Base-by-base conservation (phyloP, 2,888 invertebrate species). In the Deroplatys truncata region DNA sequence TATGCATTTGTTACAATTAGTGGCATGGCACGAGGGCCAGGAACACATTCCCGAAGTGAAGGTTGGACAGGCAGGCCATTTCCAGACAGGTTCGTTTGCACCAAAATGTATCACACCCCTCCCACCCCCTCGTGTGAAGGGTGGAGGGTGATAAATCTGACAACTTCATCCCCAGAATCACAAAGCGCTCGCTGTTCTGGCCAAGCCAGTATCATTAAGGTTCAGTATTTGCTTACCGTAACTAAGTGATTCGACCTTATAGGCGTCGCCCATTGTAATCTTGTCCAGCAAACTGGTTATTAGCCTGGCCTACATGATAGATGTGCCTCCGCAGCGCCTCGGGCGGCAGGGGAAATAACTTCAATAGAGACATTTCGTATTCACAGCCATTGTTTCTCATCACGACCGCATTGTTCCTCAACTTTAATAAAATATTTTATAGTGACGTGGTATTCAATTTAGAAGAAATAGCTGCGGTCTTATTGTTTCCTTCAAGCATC, bases 221-320 rank as follows among this genome's bases (percentile, higher is more conserved):
- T 82, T 49, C 89, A 89, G 72, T 90, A 90, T 90, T 90, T 90
- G 90, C 90, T 90, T 90, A 89, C 89, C 89, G 88, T 87, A 89
- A 90, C 88, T 89, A 89, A 83, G 88, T 89, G 90, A 88, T 89
- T 90, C 90, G 90, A 88, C 90, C 90, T 90, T 90, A 90, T 82
- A 88, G 89, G 89, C 88, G 85, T 82, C 43, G 87, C 83, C 86
- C 90, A 89, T 89, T 90, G 90, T 90, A 90, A 90, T 90, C 89
- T 89, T 84, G 84, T 20, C 84, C 25, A 20, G 84, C 84, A 90
- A 90, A 90, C 90, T 90, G 89, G 90, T 90, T 90, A 90, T 90
- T 90, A 90, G 89, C 88, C 84, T 89, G 89, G 88, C 86, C 43
- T 88, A 82, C 87, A 90, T 90, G 90, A 90, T 90, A 86, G 89